A percentile compares a stretch with the other conserved stretches of the same genome.
phyloP scores from a whole-genome alignment of 2,888 invertebrate species.

The Ochlodes sylvanus region DNA sequence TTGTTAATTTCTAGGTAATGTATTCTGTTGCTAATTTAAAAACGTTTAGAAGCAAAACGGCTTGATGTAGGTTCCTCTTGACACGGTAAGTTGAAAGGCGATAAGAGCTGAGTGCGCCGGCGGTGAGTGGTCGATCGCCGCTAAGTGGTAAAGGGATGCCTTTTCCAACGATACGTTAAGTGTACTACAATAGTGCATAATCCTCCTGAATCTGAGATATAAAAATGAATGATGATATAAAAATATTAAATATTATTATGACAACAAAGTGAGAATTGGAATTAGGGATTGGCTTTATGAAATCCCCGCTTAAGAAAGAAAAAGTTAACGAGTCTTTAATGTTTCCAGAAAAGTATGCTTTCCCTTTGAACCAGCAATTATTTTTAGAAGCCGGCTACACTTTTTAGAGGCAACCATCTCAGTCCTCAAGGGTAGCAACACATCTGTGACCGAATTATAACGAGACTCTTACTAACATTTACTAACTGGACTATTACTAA shows the following conservation, averaged over 20 bases:
- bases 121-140: constrained; percentile 67
- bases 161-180: constrained; percentile 28
- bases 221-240: too few species aligned
- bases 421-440: too few species aligned
- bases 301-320: too few species aligned
- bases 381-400: too few species aligned
- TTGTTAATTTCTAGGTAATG: not conserved
- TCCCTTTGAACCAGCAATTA: too few species aligned
- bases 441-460: too few species aligned
- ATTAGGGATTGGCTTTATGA: too few species aligned
- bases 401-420: too few species aligned
- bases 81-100: constrained; percentile 59
- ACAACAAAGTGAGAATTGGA: constrained; percentile 1
- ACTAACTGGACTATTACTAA: too few species aligned
- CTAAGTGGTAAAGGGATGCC: constrained; percentile 54
- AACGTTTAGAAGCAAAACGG: constrained; percentile 30
- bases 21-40: constrained; percentile 20
- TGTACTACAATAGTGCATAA: constrained; percentile 21
- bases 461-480: too few species aligned
- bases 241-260: not conserved
- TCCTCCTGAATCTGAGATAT: constrained; percentile 10
- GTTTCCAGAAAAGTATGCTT: too few species aligned
- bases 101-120: constrained; percentile 72
- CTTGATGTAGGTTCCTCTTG: constrained; percentile 30
- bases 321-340: too few species aligned